These are phyloP conservation scores for Coelinius sp. DNA, from an alignment of 2,888 invertebrate genomes.

Conservation along the genomic window DNA sequence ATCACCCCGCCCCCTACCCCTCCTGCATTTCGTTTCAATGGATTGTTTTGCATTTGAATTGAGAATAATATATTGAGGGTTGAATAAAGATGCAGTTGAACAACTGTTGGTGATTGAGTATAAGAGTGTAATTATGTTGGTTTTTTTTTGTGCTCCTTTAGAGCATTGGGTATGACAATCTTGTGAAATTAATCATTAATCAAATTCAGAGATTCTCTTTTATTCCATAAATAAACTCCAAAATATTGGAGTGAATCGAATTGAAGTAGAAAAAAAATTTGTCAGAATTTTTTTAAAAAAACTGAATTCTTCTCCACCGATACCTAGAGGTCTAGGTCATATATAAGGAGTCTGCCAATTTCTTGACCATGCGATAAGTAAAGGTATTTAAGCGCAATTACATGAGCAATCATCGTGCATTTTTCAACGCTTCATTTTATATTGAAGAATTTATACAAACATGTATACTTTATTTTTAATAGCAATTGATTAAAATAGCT, in stretches of 20 bases:
- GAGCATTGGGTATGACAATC: not conserved
- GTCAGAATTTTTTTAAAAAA: too few relatives aligned
- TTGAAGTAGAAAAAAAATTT: too few relatives aligned
- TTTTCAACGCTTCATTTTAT: not conserved
- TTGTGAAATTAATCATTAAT: not conserved
- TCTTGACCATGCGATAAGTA: slow-evolving; percentile 18
- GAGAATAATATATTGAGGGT: slow-evolving; percentile 33
- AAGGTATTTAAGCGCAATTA: slow-evolving; percentile 30
- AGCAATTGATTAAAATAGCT: not conserved
- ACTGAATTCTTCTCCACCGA: not conserved
- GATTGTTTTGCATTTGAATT: slow-evolving; percentile 50
- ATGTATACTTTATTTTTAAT: slow-evolving; percentile 2
- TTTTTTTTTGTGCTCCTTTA: too few relatives aligned
- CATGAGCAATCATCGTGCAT: slow-evolving; percentile 20
- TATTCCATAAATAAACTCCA: not conserved
- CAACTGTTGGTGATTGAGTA: not conserved
- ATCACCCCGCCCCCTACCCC: too few relatives aligned
- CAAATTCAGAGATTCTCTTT: not conserved
- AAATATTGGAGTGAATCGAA: not conserved
- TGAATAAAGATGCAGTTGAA: slow-evolving; percentile 15
- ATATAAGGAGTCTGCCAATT: slow-evolving; percentile 14
- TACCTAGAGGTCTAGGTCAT: slow-evolving; percentile 35
- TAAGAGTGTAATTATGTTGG: slow-evolving; percentile 11
- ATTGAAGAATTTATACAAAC: slow-evolving; percentile 8
- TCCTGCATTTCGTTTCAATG: slow-evolving; percentile 47